Base-by-base conservation (phyloP, 2,797 vertebrate genomes). In the Simalia tracyae region DNA sequence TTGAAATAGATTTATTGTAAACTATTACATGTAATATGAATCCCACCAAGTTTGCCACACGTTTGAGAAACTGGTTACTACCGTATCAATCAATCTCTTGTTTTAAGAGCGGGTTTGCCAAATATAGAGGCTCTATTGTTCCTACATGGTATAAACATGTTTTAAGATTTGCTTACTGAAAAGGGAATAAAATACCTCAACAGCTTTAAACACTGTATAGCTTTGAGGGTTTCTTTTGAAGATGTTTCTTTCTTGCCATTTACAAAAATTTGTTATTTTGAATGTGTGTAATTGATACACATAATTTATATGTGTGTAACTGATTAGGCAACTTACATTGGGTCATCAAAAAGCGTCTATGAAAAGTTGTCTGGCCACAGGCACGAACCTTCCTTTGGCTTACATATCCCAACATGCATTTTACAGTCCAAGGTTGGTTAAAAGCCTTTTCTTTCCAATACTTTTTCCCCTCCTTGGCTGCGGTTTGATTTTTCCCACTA, bases 151-250 rank as follows among this genome's bases (percentile, higher is more conserved):
- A 92, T 96, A 93, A 92, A 95, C 93, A 5, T 92, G 93, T 95
- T 97, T 94, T 87, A 92, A 94, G 92, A 96, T 97, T 95, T 95
- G 92, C 92, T 97, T 96, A 97, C 95, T 90, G 85, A 95, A 94
- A 98, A 97, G 96, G 96, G 97, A 97, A 98, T 97, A 97, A 98
- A 97, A 97, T 97, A 97, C 97, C 97, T 97, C 97, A 97, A 92
- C 84, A 31, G 89, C 93, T 92, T 89, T 60, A 89, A 91, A 87
- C 85, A 92, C 56, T 93, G 10, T 94, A 60, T 93, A 95, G 81
- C 95, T 95, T 95, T 0, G 81, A 96, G 95, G 93, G 93, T 46
- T 81, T 81, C 76, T 46, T 81, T 46, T 46, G 36, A 46, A 1
- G 76, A 46, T 81, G 76, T 81, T 81, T 81, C 7, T 81, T 81